Conservation (phyloP, 1,140 invertebrate species). For the Achatina immaculata region DNA sequence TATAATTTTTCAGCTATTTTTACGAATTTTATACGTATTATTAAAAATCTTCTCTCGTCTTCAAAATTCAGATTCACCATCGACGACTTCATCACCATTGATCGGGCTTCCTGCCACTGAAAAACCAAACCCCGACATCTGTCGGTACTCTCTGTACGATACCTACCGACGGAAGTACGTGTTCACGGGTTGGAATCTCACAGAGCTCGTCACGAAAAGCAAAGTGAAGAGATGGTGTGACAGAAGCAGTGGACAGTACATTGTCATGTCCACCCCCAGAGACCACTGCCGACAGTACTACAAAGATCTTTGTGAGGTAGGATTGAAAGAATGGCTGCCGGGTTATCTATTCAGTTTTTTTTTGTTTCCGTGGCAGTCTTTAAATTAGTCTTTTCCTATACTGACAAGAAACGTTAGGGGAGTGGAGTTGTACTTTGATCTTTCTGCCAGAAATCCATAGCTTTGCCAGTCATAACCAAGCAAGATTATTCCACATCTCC, state of each 20-base stretch:
- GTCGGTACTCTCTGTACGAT: slow-evolving; percentile 45
- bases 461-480: too few species aligned
- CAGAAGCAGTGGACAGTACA: slow-evolving; percentile 23
- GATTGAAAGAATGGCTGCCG: not conserved
- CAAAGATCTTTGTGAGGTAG: slow-evolving; percentile 41
- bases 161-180: slow-evolving; percentile 44
- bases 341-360: not conserved
- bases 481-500: too few species aligned
- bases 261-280: slow-evolving; percentile 29
- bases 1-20: too few species aligned
- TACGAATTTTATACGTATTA: too few species aligned
- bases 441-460: too few species aligned
- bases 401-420: too few species aligned
- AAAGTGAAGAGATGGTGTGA: slow-evolving; percentile 45
- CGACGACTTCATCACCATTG: not conserved
- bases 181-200: slow-evolving; percentile 37
- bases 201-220: slow-evolving; percentile 41
- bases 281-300: slow-evolving; percentile 38
- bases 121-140: slow-evolving; percentile 9
- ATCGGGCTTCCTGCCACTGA: not conserved
- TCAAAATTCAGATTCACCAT: not conserved
- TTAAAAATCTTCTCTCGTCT: not conserved
- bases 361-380: not conserved
- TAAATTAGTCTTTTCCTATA: too few species aligned
- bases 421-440: too few species aligned